Percentiles rank a stretch among this genome's conserved stretches.
These are phyloP conservation scores for Corydoras sp. DNA, from an alignment of 2,113 vertebrate species.

Conservation along the genomic window DNA sequence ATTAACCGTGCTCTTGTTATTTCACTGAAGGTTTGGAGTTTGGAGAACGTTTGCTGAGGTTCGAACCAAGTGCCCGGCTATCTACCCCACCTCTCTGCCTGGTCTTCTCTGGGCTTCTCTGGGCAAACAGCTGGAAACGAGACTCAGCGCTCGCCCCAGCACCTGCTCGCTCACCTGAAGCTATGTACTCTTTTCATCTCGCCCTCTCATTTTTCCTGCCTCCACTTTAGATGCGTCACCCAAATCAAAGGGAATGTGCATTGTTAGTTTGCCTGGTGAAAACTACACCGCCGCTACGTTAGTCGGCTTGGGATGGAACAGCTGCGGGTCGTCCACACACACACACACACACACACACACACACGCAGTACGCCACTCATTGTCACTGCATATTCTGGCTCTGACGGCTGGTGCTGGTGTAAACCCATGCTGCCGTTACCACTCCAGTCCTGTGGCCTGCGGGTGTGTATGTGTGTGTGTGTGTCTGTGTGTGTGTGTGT, in stretches of 20 bases:
- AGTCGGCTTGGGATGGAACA: conserved; percentile 52
- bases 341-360: conserved; percentile 16
- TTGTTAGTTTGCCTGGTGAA: conserved; percentile 49
- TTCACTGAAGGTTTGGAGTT: no score
- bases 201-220: conserved; percentile 15
- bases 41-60: not conserved
- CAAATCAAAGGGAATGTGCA: conserved; percentile 58
- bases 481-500: conserved; percentile 23
- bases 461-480: conserved; percentile 46
- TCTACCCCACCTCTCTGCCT: not conserved
- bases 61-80: not conserved
- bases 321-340: conserved; percentile 56
- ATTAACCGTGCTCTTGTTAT: no score
- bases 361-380: conserved; percentile 40
- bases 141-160: conserved; percentile 47
- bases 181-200: conserved; percentile 37
- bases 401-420: conserved; percentile 51
- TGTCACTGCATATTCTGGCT: conserved; percentile 53
- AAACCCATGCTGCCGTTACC: conserved; percentile 57
- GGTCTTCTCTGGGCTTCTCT: not conserved
- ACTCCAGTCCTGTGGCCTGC: conserved; percentile 59
- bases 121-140: conserved; percentile 6
- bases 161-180: conserved; percentile 58
- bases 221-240: conserved; percentile 48
- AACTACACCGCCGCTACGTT: conserved; percentile 60